A percentile compares a stretch with the other conserved stretches of the same genome.
Evolutionary conservation across 2,113 vertebrate species (phyloP).

Genomic region (Naja naja): DNA sequence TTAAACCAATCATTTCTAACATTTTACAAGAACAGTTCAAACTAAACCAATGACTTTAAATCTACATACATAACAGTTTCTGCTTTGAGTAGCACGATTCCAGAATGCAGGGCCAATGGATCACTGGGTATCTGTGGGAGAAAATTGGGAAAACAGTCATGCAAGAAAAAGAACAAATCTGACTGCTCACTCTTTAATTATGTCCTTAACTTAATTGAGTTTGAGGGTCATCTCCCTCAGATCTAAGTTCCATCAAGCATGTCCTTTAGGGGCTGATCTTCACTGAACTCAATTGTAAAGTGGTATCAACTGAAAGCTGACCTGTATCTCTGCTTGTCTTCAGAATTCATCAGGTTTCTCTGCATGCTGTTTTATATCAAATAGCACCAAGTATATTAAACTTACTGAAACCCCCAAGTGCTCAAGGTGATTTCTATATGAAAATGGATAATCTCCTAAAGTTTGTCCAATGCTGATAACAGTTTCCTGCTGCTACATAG

Average conservation of each 20-base stretch:
- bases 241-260: neutral
- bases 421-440: slow-evolving; percentile 15
- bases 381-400: neutral
- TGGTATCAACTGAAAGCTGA: neutral
- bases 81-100: neutral
- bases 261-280: neutral
- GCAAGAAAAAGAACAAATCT: neutral
- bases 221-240: neutral
- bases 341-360: neutral
- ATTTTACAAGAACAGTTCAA: no score
- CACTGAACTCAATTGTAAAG: neutral
- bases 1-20: no score
- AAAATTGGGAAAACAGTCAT: neutral
- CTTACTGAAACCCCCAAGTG: neutral
- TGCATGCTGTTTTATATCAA: neutral
- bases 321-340: neutral
- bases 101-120: neutral
- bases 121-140: neutral
- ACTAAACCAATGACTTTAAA: no score
- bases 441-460: slow-evolving; percentile 11
- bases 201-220: neutral
- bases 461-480: slow-evolving; percentile 21
- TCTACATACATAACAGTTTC: no score
- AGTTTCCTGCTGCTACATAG: neutral
- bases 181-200: neutral